phyloP scores from a whole-genome alignment of 2,113 vertebrate genomes.

The Recurvirostra avosetta region DNA sequence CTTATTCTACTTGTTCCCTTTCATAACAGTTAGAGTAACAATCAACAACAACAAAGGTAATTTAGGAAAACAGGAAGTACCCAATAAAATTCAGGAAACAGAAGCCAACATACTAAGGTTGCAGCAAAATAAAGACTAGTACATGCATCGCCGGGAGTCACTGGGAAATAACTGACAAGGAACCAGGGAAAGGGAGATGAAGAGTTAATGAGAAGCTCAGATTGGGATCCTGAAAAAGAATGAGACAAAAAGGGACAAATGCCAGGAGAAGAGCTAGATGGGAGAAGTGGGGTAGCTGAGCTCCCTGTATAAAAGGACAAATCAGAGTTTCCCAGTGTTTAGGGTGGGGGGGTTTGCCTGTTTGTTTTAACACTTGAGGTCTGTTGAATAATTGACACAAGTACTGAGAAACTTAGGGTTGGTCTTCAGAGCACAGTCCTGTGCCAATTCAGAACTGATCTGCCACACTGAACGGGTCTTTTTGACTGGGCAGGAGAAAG shows the following conservation, averaged over 20 bases:
- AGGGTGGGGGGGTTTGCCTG: fast-evolving
- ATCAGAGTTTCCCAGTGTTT: neutral
- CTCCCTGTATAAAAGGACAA: neutral
- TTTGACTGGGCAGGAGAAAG: neutral
- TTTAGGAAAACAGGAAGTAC: neutral
- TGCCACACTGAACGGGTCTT: neutral
- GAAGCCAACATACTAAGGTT: neutral
- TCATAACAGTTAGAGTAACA: neutral
- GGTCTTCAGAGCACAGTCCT: neutral
- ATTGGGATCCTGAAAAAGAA: neutral
- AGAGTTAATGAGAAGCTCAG: neutral
- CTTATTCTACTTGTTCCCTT: neutral
- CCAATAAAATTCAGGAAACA: neutral
- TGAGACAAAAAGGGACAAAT: neutral
- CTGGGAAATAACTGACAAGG: neutral
- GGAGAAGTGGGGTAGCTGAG: neutral
- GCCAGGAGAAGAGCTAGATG: neutral
- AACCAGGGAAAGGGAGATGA: neutral
- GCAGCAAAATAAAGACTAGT: neutral
- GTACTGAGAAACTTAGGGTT: neutral
- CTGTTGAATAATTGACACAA: fast-evolving
- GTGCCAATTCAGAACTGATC: neutral
- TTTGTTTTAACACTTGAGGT: neutral
- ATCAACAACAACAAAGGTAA: neutral
- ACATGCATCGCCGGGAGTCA: neutral